Conservation (phyloP, 2,888 invertebrate genomes). For the Ephialtes manifestator region DNA sequence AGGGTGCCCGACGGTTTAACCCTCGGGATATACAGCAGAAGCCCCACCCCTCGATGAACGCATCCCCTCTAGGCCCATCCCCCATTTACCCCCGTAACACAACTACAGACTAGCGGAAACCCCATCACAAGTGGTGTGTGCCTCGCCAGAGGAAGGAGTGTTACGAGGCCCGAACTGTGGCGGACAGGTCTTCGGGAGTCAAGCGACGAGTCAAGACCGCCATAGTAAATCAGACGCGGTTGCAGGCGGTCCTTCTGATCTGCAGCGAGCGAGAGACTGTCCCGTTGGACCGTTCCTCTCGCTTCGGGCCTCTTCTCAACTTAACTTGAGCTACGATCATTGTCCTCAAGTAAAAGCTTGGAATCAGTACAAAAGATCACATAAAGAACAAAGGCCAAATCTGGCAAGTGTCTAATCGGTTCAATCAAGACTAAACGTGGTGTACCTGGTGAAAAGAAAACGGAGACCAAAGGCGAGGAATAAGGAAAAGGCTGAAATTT, state of each 20-base stretch:
- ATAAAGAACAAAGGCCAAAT: not conserved
- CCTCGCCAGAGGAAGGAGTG: slow-evolving; percentile 61
- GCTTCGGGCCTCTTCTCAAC: not conserved
- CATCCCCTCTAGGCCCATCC: slow-evolving; percentile 71
- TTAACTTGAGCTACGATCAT: not conserved
- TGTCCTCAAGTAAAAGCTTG: not conserved
- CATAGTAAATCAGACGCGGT: slow-evolving; percentile 85
- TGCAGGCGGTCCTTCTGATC: slow-evolving; percentile 85
- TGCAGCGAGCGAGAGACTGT: slow-evolving; percentile 72
- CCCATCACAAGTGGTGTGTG: slow-evolving; percentile 71
- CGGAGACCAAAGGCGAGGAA: not conserved
- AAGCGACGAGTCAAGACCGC: slow-evolving; percentile 78
- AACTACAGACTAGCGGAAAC: slow-evolving; percentile 76
- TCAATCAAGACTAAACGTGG: not conserved
- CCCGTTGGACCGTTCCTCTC: slow-evolving; percentile 45
- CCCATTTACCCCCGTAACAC: slow-evolving; percentile 74
- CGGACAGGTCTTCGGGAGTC: slow-evolving; percentile 72
- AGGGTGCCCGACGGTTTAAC: slow-evolving; percentile 69
- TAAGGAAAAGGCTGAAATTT: not conserved
- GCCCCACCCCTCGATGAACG: slow-evolving; percentile 81
- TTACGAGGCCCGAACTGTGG: slow-evolving; percentile 63
- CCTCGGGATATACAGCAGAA: slow-evolving; percentile 59
- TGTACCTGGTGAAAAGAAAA: not conserved
- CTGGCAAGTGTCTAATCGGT: slow-evolving; percentile 23
- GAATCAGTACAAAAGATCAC: slow-evolving; percentile 13